A percentile compares a stretch with the other conserved stretches of the same genome.
These are phyloP conservation scores for Apaloderma vittatum DNA, from an alignment of 2,113 vertebrate species.

Conservation along the genomic window DNA sequence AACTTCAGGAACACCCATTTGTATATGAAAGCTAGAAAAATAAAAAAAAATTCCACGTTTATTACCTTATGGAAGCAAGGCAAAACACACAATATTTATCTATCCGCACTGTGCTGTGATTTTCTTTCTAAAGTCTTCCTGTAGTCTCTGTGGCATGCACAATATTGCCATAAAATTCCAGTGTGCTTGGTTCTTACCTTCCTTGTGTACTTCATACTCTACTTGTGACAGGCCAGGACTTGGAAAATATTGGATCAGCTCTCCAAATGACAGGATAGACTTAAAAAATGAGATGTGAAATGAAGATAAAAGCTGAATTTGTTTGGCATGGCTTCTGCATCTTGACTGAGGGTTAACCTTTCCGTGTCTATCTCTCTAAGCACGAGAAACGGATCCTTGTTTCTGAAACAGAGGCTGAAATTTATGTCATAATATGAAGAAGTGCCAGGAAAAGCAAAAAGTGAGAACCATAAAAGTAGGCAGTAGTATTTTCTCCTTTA, in stretches of 20 bases:
- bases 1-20: neutral
- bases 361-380: neutral
- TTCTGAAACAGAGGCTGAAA: constrained; percentile 8
- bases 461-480: neutral
- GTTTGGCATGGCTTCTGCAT: neutral
- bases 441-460: neutral
- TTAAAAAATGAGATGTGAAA: constrained; percentile 25
- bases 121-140: neutral
- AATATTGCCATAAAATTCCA: neutral
- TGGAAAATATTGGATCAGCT: neutral
- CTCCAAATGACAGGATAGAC: neutral
- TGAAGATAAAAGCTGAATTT: neutral
- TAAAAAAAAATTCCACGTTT: neutral
- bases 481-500: neutral
- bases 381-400: neutral
- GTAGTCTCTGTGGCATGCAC: neutral
- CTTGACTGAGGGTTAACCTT: constrained; percentile 7
- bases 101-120: neutral
- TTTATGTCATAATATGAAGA: neutral
- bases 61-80: neutral
- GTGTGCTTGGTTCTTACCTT: neutral
- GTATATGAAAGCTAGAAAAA: neutral
- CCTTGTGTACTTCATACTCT: neutral
- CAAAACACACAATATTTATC: neutral
- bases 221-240: neutral